Base-by-base conservation (phyloP, 2,888 invertebrate species). In the Escarpia spicata region DNA sequence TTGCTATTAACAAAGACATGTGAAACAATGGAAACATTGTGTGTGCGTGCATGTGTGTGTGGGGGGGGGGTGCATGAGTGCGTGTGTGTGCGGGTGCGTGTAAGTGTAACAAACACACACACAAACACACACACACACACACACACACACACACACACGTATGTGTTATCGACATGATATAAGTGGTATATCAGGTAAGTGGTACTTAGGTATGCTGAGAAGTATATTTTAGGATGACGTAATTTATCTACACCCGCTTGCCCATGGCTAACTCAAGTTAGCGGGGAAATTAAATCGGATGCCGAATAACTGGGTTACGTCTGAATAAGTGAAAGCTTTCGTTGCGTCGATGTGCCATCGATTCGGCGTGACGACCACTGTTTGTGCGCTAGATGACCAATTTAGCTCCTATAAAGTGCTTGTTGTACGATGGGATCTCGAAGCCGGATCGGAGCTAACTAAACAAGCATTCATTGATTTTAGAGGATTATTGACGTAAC, bases 381-480 rank as follows among this genome's bases (percentile, higher is more conserved):
- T 52, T 9, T 75, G 26, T 75, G 75, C n/a, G 75, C 75, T 75
- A 75, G 75, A 75, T 75, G 75, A 75, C 75, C n/a, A 75, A 75
- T 75, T 75, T 75, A 75, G 75, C 75, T 75, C 75, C n/a, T 19
- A 75, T n/a, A 75, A 75, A 75, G 75, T n/a, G 75, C 75, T 19
- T 75, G 75, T 75, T 75, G 75, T 26, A 75, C 75, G 75, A 75
- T 75, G 19, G 19, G 75, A 75, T 75, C 75, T 75, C 75, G 26
- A 75, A 6, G 75, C 19, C 75, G 26, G 75, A n/a, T 75, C n/a
- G 75, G n/a, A 75, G 75, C 75, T 75, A 26, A 26, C 75, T 75
- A 75, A 75, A 75, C 75, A 75, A 75, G 75, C 75, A 75, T 75
- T 75, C 75, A 75, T 75, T 75, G 75, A 75, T 75, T 75, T 75